Evolutionary conservation across 1,140 invertebrate species (phyloP).

Genomic region (Scaptodrosophila lebanonensis): DNA sequence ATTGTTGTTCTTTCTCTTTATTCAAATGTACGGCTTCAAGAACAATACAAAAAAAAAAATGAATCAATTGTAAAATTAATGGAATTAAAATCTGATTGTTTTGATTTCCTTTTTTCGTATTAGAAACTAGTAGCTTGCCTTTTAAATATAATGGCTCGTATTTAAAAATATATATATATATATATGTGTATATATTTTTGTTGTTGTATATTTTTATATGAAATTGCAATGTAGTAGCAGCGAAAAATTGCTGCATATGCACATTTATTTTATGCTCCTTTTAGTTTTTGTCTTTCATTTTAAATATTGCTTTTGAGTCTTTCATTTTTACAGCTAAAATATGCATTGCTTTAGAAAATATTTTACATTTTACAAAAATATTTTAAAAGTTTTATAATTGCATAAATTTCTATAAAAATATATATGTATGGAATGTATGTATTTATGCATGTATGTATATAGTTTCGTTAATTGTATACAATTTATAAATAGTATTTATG

Average conservation of each 20-base stretch:
- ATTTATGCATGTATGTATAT: slow-evolving; percentile 33
- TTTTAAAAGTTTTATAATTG: slow-evolving; percentile 16
- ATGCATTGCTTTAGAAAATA: slow-evolving; percentile 27
- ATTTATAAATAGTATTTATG: slow-evolving; percentile 3
- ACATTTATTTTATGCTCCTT: slow-evolving; percentile 20
- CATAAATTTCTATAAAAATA: slow-evolving; percentile 32
- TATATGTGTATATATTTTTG: slow-evolving; percentile 9
- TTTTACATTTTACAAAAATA: slow-evolving; percentile 23
- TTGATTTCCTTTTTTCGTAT: no score
- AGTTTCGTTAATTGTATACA: slow-evolving; percentile 10
- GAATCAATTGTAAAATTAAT: no score
- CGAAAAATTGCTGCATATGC: slow-evolving; percentile 37
- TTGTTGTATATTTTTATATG: slow-evolving; percentile 9
- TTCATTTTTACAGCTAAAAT: slow-evolving; percentile 53
- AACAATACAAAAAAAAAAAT: no score
- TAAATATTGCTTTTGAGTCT: slow-evolving; percentile 74
- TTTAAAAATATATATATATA: slow-evolving; percentile 7
- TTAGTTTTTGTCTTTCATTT: slow-evolving; percentile 16
- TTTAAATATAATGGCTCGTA: no score
- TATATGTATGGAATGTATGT: slow-evolving; percentile 34
- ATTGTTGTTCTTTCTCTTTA: no score
- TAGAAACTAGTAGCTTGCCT: no score
- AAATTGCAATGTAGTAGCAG: slow-evolving; percentile 19
- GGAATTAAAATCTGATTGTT: no score
- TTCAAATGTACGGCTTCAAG: no score